Percentiles rank a stretch among this genome's conserved stretches.
Conservation (phyloP, 2,888 invertebrate species). For the Idaea dimidiata region DNA sequence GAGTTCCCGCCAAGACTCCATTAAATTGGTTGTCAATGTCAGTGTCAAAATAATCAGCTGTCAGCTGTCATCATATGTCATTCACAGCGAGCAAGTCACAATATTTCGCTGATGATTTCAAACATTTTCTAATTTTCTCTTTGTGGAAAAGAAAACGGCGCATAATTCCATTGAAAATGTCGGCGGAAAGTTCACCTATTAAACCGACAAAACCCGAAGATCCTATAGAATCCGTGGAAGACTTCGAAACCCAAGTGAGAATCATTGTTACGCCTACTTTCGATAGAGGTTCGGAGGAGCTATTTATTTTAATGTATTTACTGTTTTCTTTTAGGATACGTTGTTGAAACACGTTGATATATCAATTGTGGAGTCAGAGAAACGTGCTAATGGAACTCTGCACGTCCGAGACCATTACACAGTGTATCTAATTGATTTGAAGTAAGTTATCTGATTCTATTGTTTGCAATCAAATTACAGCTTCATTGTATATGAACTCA, state of each 20-base stretch:
- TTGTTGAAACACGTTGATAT: conserved; percentile 87
- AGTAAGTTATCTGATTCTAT: conserved; percentile 76
- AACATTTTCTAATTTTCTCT: conserved; percentile 3
- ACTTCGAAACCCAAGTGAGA: conserved; percentile 65
- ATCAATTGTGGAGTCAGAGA: conserved; percentile 88
- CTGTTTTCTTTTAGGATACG: conserved; percentile 78
- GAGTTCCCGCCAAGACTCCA: too few relatives aligned
- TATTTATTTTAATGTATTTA: conserved; percentile 23
- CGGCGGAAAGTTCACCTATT: conserved; percentile 55
- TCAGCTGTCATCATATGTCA: neutral
- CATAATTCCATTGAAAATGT: conserved; percentile 40
- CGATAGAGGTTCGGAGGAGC: conserved; percentile 6
- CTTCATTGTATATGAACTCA: conserved; percentile 38
- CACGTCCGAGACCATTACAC: conserved; percentile 89
- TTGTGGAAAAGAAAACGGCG: neutral
- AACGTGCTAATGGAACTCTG: conserved; percentile 86
- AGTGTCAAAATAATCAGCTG: neutral
- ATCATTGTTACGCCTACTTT: conserved; percentile 56
- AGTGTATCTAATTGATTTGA: conserved; percentile 89
- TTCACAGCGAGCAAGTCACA: neutral
- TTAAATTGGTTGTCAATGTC: neutral
- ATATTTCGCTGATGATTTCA: conserved; percentile 1
- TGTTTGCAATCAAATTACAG: conserved; percentile 46
- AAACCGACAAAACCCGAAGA: conserved; percentile 55
- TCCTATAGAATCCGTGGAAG: conserved; percentile 58